Base-by-base conservation (phyloP, 2,888 invertebrate genomes). In the Epicampocera succincta region DNA sequence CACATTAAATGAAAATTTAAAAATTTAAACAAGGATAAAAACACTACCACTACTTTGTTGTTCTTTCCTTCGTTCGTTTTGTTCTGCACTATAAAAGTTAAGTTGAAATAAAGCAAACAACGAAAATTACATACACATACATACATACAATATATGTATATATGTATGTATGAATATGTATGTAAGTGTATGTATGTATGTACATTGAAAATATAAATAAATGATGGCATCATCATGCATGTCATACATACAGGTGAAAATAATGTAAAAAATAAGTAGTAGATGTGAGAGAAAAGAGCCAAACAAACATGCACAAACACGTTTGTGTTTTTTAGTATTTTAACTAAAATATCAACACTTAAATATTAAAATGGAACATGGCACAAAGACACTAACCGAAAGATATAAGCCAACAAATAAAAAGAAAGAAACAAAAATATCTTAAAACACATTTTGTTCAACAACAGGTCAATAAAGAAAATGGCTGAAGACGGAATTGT, bases 1-100 rank as follows among this genome's bases (percentile, higher is more conserved):
- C 42, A 54, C 48, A n/a, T 68, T 50, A 76, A 80, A 80, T 80
- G 76, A 80, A 68, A 80, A 72, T 72, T 80, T 80, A 68, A 80
- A 76, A 76, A 76, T 80, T 80, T 76, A 80, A 80, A 72, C 71
- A 72, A 46, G 69, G 65, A 54, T 54, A 80, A 76, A 72, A 68
- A 66, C 54, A 60, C 66, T 54, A 40, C 8, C n/a, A 33, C 38
- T 17, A 40, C 46, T 40, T 21, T 25, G 33, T 33, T 25, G 25
- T 5, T 25, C 8, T 33, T 33, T 33, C 33, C 33, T 33, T 33
- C 33, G 33, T 44, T 5, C 15, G 11, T 61, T 5, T 9, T 61
- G 25, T 63, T 54, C 33, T 75, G 38, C 6, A 65, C 58, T 52
- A 60, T 60, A 80, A 80, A 61, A 38, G 44, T 61, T 46, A 46